phyloP scores from a whole-genome alignment of 2,113 vertebrate genomes.

The Galbula dea region DNA sequence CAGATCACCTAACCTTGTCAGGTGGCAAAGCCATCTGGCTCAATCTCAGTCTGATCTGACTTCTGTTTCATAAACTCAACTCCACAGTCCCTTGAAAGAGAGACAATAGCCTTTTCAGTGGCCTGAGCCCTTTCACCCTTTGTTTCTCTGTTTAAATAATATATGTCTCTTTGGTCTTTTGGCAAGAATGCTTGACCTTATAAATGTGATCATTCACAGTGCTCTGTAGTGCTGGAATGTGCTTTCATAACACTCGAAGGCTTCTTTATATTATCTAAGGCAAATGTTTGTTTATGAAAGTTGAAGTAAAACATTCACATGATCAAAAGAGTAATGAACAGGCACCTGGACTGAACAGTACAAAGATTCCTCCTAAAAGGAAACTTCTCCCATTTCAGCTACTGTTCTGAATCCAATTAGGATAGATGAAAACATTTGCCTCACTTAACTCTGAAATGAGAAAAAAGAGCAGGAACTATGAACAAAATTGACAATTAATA shows the following conservation, averaged over 20 bases:
- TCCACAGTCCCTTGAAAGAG: neutral
- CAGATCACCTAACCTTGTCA: neutral
- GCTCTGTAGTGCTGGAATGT: neutral
- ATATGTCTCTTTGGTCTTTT: neutral
- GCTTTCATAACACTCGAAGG: neutral
- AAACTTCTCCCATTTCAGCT: neutral
- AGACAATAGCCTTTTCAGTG: neutral
- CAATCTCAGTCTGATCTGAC: neutral
- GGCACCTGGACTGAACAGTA: neutral
- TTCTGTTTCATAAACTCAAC: constrained; percentile 36
- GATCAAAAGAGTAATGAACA: constrained; percentile 22
- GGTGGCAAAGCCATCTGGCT: neutral
- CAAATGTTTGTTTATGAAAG: constrained; percentile 59
- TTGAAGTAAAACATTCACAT: constrained; percentile 35
- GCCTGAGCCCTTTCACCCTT: neutral
- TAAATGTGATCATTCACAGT: neutral
- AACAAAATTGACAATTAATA: neutral
- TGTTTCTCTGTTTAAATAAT: neutral
- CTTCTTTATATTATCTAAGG: constrained; percentile 27
- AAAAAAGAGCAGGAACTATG: neutral
- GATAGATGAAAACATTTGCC: neutral
- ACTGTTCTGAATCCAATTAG: neutral
- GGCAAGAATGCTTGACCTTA: neutral
- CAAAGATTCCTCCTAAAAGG: neutral
- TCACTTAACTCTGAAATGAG: neutral